Base-by-base conservation (phyloP, 2,797 vertebrate genomes). In the Hippocampus kuda region DNA sequence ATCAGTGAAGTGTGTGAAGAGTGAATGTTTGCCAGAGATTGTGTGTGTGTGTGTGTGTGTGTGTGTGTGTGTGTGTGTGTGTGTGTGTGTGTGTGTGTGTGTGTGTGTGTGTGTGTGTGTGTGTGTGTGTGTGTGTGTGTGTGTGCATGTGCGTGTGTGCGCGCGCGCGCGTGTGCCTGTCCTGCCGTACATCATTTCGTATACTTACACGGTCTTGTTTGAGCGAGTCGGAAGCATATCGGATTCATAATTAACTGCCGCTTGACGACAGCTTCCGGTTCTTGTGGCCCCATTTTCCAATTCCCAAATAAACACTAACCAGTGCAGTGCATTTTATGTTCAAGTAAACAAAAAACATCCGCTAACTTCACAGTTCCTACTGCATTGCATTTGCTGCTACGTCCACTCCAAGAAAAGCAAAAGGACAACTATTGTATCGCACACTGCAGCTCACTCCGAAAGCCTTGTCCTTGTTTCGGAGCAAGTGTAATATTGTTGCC, bases 1-100 rank as follows among this genome's bases (percentile, higher is more conserved):
- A 88, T 86, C 86, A 88, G 82, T 88, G 83, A 77, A 86, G 76
- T 86, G 83, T 88, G 82, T 84, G 84, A 86, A 86, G 78, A 41
- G 77, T 86, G 81, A 57, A 66, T 75, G 79, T 75, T 77, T 89
- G 81, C 85, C 86, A 89, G 79, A 72, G 75, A 81, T 75, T 77
- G 75, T 74, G 79, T 77, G 72, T 69, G 79, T 62, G 72, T 64
- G 5, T 6, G 73, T 20, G 72, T 77, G 74, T 64, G 5, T 6
- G 73, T 22, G 72, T 77, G 75, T 74, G 79, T 77, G 72, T 69
- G 79, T 62, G 72, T 64, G 5, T 6, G 73, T 20, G 72, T 77
- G 74, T 64, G 5, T 6, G 73, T 77, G 75, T 74, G 79, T 77
- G 72, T 69, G 79, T 62, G 72, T 64, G 5, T 6, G 73, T 20